Evolutionary conservation across 2,113 vertebrate genomes (phyloP), one percentile per base, ranked within the genome.

Genomic region (Catharus fuscescens): DNA sequence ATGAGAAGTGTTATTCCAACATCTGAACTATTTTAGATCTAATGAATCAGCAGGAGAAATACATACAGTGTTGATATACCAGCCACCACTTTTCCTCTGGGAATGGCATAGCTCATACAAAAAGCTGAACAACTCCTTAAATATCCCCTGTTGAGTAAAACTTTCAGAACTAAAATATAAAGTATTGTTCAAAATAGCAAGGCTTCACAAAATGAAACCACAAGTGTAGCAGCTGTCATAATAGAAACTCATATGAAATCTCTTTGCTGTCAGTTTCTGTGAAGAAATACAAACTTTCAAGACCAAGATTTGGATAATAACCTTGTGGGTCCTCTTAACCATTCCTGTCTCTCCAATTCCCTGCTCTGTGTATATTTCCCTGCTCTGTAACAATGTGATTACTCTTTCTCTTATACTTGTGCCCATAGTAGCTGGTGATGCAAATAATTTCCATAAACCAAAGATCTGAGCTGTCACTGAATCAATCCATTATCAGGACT

Each of bases 201-300:
- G n/a, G 77, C 18, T 78, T 79, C 65, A 81, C 77, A 90, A 93
- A 94, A 95, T 12, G 48, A 95, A 96, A 84, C 61, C 83, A 86
- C 31, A 85, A 74, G 61, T 0, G 0, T 2, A 84, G 83, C 88
- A 93, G 90, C 93, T 94, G 90, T 84, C 77, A 81, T 87, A 91
- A 92, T 1, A 96, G 73, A 88, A 92, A 86, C 8, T 20, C 38
- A 38, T 29, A 88, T 7, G 28, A 92, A 88, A 84, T n/a, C 36
- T 66, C 77, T 88, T 90, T 79, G 80, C 71, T 79, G 32, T 80
- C 15, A 6, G 40, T 61, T 94, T 86, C 67, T 66, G 47, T 25
- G 44, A 83, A 92, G 69, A 92, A 94, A 72, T 29, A 78, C 23
- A 79, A 81, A 73, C 80, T 80, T 84, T 25, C 47, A 83, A 90